Evolutionary conservation across 1,140 invertebrate species (phyloP), one percentile per base, ranked within the genome.

Genomic region (Anthonomus grandis): DNA sequence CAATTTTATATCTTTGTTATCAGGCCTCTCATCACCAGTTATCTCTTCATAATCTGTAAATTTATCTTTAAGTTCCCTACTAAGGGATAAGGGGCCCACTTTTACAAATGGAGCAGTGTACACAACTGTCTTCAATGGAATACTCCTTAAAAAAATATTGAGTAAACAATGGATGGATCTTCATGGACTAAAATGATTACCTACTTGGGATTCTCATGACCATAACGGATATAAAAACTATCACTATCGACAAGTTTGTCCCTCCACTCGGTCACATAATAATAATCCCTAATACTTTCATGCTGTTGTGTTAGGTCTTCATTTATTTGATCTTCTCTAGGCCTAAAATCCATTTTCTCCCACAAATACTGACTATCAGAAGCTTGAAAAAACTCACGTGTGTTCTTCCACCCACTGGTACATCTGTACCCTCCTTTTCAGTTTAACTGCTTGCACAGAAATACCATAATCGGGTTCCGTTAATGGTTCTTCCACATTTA

Each of bases 351-450:
- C 5, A 15, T 25, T n/a, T 2, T 42, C 31, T 42, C 25, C 38
- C 39, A 6, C 10, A 6, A 47, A 39, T 12, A n/a, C n/a, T n/a
- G n/a, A n/a, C n/a, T n/a, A 27, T 1, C 12, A 23, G 9, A 24
- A 8, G 8, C 6, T 3, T 24, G 15, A n/a, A 37, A 8, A 41
- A 9, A 53, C 53, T 53, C 70, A 83, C 80, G 73, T 78, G 70
- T 82, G 75, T 64, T 91, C 87, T 68, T 95, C 91, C 38, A 92
- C 80, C 91, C 91, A 95, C 69, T 95, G 92, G 70, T 87, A 95
- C 88, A 94, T 93, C 73, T 95, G 91, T 0, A 74, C 72, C 6
- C 70, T 52, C 34, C 71, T 54, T 58, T 72, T 70, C 19, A 71
- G 56, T 58, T 73, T 74, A 5, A 63, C 62, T 63, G 76, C 71